These are phyloP conservation scores for Sesamia nonagrioides DNA, from an alignment of 1,140 invertebrate genomes.

Conservation along the genomic window DNA sequence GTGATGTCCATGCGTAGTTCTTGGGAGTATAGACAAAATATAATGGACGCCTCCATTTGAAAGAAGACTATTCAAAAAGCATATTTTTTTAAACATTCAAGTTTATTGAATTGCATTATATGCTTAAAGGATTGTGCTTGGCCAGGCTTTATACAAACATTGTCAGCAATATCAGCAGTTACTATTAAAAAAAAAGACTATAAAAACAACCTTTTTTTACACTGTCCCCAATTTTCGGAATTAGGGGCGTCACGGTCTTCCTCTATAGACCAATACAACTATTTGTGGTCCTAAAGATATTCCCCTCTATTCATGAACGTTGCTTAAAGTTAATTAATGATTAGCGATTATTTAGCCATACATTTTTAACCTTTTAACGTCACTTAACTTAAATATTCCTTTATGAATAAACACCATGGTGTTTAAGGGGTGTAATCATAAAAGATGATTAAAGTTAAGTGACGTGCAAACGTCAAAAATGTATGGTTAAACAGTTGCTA, in stretches of 20 bases:
- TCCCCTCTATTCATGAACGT: no score
- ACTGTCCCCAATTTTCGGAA: conserved; percentile 6
- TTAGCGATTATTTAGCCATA: no score
- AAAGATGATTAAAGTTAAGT: no score
- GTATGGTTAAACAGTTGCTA: no score
- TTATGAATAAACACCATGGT: no score
- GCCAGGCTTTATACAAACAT: conserved; percentile 34
- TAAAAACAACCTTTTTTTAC: conserved; percentile 28
- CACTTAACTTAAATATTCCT: no score
- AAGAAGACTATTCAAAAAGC: neutral
- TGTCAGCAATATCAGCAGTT: conserved; percentile 24
- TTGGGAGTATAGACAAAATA: conserved; percentile 26
- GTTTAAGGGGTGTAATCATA: no score
- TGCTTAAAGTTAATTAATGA: no score
- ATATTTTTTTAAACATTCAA: conserved; percentile 6
- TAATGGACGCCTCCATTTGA: conserved; percentile 6
- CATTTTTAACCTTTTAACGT: no score
- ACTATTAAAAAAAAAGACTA: conserved; percentile 29
- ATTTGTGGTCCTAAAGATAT: conserved; percentile 34
- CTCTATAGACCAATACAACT: conserved; percentile 23
- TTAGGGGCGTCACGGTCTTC: neutral
- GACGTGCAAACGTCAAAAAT: no score
- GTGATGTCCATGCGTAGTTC: conserved; percentile 13
- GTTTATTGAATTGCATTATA: conserved; percentile 30
- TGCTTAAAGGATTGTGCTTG: conserved; percentile 22